Base-by-base conservation (phyloP, 2,113 vertebrate genomes). In the Accipiter cooperii region DNA sequence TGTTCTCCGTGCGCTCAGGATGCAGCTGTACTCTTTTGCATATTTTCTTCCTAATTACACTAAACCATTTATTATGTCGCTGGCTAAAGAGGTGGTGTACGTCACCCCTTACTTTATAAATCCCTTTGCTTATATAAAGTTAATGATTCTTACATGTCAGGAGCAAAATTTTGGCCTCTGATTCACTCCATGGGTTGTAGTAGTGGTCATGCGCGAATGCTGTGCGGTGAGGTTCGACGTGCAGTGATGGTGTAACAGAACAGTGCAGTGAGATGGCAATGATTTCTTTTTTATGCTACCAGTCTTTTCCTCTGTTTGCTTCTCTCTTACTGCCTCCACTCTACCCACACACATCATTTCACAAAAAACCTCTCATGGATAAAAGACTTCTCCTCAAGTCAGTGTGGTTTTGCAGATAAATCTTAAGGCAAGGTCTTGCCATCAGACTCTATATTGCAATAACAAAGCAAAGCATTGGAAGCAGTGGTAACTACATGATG, bases 1-100 rank as follows among this genome's bases (percentile, higher is more conserved):
- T 14, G 2, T 51, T 57, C 47, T 20, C 46, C 2, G 0, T 7
- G 19, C 3, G 1, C 36, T 33, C 17, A 2, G 13, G 31, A 12
- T 38, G 52, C 31, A 52, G 11, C 47, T 24, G 36, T 4, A 20
- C 29, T 29, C 3, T 24, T 64, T 51, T 22, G 16, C 12, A 3
- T 16, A 17, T 8, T n/a, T 84, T 74, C 55, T n/a, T 80, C 38
- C 8, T 64, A 64, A 65, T 60, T 28, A 20, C 28, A 26, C 51
- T 38, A 11, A 70, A 24, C 40, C 8, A 3, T 63, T 26, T 44
- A n/a, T 61, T 49, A 36, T 5, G 11, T 20, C 17, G 3, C 6
- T 4, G 28, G 44, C 17, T 33, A 46, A 78, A 68, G 38, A 46
- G 33, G 38, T 25, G 15, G 15, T 6, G 16, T 21, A 17, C 51